phyloP scores from a whole-genome alignment of 2,888 invertebrate species.

The Actias luna region DNA sequence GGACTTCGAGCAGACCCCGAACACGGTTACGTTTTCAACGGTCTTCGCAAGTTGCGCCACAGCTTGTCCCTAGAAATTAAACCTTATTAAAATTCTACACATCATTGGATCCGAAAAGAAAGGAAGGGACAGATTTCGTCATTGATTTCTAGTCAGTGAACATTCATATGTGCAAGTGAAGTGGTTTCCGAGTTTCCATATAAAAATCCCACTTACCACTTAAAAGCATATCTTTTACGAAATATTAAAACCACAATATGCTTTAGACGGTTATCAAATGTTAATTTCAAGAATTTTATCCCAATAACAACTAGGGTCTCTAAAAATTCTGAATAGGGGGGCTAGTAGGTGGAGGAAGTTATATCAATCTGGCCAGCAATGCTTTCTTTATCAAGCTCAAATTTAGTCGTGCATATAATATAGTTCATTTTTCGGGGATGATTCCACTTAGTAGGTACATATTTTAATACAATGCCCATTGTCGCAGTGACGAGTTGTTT shows the following conservation, averaged over 20 bases:
- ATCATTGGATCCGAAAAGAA: too few species aligned
- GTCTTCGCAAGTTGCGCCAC: constrained; percentile 91
- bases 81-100: neutral
- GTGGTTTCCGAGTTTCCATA: too few species aligned
- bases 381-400: neutral
- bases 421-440: neutral
- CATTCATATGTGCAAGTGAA: too few species aligned
- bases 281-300: too few species aligned
- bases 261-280: too few species aligned
- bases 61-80: constrained; percentile 86
- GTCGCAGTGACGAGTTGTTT: too few species aligned
- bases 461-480: too few species aligned
- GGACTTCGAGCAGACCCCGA: constrained; percentile 91
- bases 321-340: neutral
- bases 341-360: too few species aligned
- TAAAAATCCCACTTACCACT: neutral
- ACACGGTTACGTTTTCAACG: constrained; percentile 89
- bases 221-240: too few species aligned
- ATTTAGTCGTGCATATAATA: neutral
- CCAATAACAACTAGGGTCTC: too few species aligned
- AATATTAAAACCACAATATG: too few species aligned
- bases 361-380: neutral
- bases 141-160: neutral
- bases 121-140: neutral
- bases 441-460: neutral